phyloP scores from a whole-genome alignment of 2,888 invertebrate species.

The Brachyptera putata region DNA sequence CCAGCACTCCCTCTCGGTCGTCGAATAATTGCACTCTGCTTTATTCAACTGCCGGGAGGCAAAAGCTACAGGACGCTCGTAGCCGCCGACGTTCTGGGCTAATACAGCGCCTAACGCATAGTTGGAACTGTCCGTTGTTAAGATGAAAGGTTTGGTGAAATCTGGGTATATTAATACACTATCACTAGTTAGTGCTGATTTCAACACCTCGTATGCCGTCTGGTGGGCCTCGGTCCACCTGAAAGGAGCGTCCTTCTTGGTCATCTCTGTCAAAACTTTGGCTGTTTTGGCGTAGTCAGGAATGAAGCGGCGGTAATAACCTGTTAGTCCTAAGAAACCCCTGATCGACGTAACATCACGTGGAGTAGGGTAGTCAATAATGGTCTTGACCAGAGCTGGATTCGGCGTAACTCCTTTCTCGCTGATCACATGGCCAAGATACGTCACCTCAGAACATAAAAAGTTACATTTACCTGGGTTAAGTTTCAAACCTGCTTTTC shows the following conservation, averaged over 20 bases:
- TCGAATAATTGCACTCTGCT: conserved; percentile 3
- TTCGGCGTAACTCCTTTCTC: background rate
- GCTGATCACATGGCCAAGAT: background rate
- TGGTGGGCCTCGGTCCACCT: background rate
- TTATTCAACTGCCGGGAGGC: background rate
- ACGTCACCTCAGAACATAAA: background rate
- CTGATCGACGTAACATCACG: too few relatives aligned
- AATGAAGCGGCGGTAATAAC: too few relatives aligned
- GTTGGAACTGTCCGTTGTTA: conserved; percentile 6
- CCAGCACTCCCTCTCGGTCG: conserved; percentile 9
- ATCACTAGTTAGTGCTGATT: background rate
- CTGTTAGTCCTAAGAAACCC: too few relatives aligned
- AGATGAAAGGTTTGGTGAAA: conserved; percentile 3
- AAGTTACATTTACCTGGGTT: background rate
- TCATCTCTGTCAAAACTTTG: background rate
- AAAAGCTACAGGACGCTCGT: background rate
- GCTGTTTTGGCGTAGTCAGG: background rate
- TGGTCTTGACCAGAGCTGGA: conserved; percentile 4
- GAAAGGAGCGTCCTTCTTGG: background rate
- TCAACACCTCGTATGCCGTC: conserved; percentile 12
- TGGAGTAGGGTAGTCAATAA: too few relatives aligned
- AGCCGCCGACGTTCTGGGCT: background rate
- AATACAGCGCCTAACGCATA: background rate
- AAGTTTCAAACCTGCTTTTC: conserved; percentile 8
- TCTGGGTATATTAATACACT: background rate